Percentiles rank a stretch among this genome's conserved stretches.
phyloP scores from a whole-genome alignment of 2,888 invertebrate genomes.

The Ectemnius continuus region DNA sequence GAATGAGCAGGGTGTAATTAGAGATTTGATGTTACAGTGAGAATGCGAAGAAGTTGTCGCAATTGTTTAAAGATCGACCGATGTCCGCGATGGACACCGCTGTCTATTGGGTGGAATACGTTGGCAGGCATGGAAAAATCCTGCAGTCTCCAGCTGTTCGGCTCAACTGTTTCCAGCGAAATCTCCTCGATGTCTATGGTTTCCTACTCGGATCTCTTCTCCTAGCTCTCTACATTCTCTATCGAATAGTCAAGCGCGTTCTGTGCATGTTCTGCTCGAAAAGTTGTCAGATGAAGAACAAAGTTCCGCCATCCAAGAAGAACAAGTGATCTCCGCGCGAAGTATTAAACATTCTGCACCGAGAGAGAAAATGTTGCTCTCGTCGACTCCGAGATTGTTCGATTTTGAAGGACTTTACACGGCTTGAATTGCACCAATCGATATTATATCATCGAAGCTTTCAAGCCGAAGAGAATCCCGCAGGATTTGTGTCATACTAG shows the following conservation, averaged over 20 bases:
- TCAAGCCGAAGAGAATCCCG: no score
- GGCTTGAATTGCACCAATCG: no score
- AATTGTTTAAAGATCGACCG: conserved; percentile 60
- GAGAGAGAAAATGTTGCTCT: no score
- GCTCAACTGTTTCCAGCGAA: conserved; percentile 75
- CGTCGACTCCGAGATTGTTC: no score
- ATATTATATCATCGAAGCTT: no score
- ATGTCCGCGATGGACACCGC: conserved; percentile 56
- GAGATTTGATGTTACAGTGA: conserved; percentile 46
- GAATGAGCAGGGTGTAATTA: no score
- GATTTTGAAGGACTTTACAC: no score
- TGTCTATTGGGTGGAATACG: conserved; percentile 64
- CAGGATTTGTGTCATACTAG: no score
- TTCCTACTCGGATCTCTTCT: conserved; percentile 67
- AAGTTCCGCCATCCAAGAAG: conserved; percentile 42
- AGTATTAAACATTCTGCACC: no score
- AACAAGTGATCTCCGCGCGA: conserved; percentile 28
- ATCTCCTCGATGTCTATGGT: conserved; percentile 79
- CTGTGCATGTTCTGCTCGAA: conserved; percentile 5
- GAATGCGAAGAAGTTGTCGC: conserved; percentile 51
- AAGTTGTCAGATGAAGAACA: neutral
- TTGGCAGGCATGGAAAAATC: conserved; percentile 55
- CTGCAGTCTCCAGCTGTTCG: conserved; percentile 65
- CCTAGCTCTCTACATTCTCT: conserved; percentile 1
- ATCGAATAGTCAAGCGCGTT: neutral